Conservation (phyloP, 2,113 vertebrate genomes). For the Lipophrys pholis region DNA sequence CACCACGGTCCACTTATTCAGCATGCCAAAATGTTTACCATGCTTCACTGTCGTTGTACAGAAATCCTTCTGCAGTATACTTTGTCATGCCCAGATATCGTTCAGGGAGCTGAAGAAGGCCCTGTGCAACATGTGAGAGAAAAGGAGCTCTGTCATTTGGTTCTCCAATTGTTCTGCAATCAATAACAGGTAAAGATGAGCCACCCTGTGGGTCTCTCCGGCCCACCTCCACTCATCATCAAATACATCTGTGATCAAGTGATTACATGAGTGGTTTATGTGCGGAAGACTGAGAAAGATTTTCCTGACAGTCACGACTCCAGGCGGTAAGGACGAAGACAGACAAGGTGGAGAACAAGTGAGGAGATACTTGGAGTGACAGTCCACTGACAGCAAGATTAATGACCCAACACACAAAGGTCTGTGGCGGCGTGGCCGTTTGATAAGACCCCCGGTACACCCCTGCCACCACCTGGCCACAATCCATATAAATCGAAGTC, state of each 20-base stretch:
- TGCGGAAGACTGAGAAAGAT: constrained; percentile 35
- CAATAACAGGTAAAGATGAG: constrained; percentile 51
- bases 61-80: not conserved
- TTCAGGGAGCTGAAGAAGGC: constrained; percentile 1
- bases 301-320: constrained; percentile 15
- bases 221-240: constrained; percentile 55
- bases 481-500: constrained; percentile 65
- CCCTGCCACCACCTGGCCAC: constrained; percentile 52
- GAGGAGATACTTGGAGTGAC: constrained; percentile 58
- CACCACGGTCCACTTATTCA: constrained; percentile 26
- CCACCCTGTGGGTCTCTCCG: constrained; percentile 23
- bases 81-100: not conserved
- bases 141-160: not conserved
- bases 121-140: not conserved
- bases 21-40: constrained; percentile 39
- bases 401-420: constrained; percentile 72
- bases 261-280: constrained; percentile 66
- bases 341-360: constrained; percentile 18
- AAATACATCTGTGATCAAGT: constrained; percentile 69
- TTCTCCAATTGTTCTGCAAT: constrained; percentile 33
- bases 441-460: constrained; percentile 61
- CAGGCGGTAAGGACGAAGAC: constrained; percentile 4
- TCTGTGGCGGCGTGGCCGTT: constrained; percentile 55
- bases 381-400: constrained; percentile 73
- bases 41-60: constrained; percentile 9